Conservation (phyloP, 2,888 invertebrate species). For the Timema cristinae region DNA sequence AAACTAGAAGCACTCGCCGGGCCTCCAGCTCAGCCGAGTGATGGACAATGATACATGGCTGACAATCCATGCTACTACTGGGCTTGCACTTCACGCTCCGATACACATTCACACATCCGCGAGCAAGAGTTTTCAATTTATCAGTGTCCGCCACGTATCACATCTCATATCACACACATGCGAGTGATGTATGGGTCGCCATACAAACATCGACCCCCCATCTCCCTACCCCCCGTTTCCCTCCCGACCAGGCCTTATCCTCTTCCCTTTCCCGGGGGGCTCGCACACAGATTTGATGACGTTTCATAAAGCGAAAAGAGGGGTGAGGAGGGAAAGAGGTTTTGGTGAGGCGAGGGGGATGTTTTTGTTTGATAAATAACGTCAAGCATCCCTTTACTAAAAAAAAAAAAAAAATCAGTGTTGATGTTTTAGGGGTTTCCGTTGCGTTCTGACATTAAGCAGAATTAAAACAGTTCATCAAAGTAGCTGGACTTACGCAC, state of each 20-base stretch:
- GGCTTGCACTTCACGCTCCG: slow-evolving; percentile 5
- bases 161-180: slow-evolving; percentile 6
- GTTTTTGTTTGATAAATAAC: not conserved
- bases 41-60: slow-evolving; percentile 20
- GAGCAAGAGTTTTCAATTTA: slow-evolving; percentile 26
- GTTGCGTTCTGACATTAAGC: too few species aligned
- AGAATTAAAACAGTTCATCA: too few species aligned
- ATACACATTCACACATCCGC: slow-evolving; percentile 28
- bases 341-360: not conserved
- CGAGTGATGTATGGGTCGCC: not conserved
- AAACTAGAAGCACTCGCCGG: too few species aligned
- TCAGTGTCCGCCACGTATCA: slow-evolving; percentile 19
- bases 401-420: too few species aligned
- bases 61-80: not conserved
- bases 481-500: too few species aligned
- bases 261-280: not conserved
- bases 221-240: not conserved
- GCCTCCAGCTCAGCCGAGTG: too few species aligned
- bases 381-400: not conserved
- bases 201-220: not conserved
- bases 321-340: not conserved
- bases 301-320: slow-evolving; percentile 1
- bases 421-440: too few species aligned
- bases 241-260: not conserved
- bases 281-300: slow-evolving; percentile 6